A percentile compares a stretch with the other conserved stretches of the same genome.
phyloP scores from a whole-genome alignment of 1,140 invertebrate species.

The Drosophila watanabei region DNA sequence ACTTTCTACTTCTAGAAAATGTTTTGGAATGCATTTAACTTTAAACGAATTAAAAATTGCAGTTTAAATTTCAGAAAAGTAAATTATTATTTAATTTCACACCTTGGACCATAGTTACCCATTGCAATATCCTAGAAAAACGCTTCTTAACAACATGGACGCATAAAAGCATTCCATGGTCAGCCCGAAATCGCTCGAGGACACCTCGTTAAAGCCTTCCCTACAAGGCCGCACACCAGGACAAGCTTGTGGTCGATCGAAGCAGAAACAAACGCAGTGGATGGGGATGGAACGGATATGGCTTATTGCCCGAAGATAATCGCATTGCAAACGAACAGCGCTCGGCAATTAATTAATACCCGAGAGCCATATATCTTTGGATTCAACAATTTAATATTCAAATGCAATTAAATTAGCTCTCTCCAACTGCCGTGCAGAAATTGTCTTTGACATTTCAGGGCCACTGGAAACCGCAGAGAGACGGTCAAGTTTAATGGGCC shows the following conservation, averaged over 20 bases:
- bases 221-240: slow-evolving; percentile 30
- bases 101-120: background rate
- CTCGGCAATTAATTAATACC: slow-evolving; percentile 38
- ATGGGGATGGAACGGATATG: slow-evolving; percentile 10
- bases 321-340: slow-evolving; percentile 6
- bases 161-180: slow-evolving; percentile 46
- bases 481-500: slow-evolving; percentile 34
- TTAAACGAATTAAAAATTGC: background rate
- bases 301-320: slow-evolving; percentile 22
- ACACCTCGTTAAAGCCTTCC: slow-evolving; percentile 30
- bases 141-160: slow-evolving; percentile 1
- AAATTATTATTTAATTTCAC: background rate
- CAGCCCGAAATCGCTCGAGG: slow-evolving; percentile 36
- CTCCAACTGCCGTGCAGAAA: background rate
- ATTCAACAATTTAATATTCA: slow-evolving; percentile 39
- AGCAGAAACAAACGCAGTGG: background rate
- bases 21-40: background rate
- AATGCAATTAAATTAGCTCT: slow-evolving; percentile 40
- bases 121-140: background rate
- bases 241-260: slow-evolving; percentile 3
- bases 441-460: slow-evolving; percentile 39
- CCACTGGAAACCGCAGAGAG: slow-evolving; percentile 13
- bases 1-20: background rate
- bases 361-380: slow-evolving; percentile 16
- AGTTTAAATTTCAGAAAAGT: background rate